A percentile compares a stretch with the other conserved stretches of the same genome.
Evolutionary conservation across 2,888 invertebrate genomes (phyloP).

Genomic region (Parthenolecanium corni): DNA sequence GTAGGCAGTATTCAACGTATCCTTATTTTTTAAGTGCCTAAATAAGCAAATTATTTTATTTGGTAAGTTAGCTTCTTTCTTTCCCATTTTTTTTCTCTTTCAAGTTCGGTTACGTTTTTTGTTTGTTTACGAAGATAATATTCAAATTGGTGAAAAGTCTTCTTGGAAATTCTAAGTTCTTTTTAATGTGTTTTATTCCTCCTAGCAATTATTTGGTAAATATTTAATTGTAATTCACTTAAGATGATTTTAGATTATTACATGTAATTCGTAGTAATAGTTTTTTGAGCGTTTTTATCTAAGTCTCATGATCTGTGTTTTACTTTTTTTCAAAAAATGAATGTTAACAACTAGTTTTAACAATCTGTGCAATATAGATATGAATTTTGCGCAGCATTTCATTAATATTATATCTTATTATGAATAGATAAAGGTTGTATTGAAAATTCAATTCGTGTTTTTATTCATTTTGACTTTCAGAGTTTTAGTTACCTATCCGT

Average conservation of each 20-base stretch:
- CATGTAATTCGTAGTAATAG: slow-evolving; percentile 21
- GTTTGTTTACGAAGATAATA: slow-evolving; percentile 21
- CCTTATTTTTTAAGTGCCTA: slow-evolving; percentile 19
- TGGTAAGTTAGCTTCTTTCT: slow-evolving; percentile 10
- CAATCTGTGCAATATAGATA: slow-evolving; percentile 26
- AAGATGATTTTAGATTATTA: slow-evolving; percentile 22
- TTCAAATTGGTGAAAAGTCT: slow-evolving; percentile 13
- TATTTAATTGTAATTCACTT: slow-evolving; percentile 26
- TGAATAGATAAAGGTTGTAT: slow-evolving; percentile 28
- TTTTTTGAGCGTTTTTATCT: slow-evolving; percentile 28
- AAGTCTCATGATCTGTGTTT: slow-evolving; percentile 29
- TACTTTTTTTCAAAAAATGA: slow-evolving; percentile 23
- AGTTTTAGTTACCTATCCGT: too few species aligned
- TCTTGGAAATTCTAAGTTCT: slow-evolving; percentile 22
- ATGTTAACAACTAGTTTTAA: slow-evolving; percentile 22
- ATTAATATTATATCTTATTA: slow-evolving; percentile 28
- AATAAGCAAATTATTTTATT: slow-evolving; percentile 22
- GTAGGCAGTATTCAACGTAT: slow-evolving; percentile 27
- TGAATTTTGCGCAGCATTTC: slow-evolving; percentile 27
- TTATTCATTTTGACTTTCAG: slow-evolving; percentile 19
- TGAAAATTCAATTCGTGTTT: slow-evolving; percentile 10
- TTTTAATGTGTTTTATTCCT: slow-evolving; percentile 28
- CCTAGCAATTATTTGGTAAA: slow-evolving; percentile 22
- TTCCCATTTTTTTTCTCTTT: slow-evolving; percentile 5
- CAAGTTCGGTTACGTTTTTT: neutral